Percentiles rank a stretch among this genome's conserved stretches.
phyloP scores from a whole-genome alignment of 1,140 invertebrate species.

The Leptonema lineaticorne region DNA sequence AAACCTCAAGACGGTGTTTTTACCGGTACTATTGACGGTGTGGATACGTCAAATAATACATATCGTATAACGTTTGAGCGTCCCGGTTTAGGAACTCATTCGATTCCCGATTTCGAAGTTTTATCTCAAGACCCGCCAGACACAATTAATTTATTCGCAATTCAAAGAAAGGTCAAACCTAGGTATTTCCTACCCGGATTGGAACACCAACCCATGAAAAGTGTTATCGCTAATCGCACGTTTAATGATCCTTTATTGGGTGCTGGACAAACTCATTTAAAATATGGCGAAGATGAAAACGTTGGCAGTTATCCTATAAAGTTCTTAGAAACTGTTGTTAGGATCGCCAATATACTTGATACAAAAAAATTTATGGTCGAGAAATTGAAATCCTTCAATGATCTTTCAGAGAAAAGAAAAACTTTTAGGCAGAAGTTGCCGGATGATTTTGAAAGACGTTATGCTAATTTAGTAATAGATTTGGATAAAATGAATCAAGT shows the following conservation, averaged over 20 bases:
- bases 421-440: conserved; percentile 76
- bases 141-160: conserved; percentile 84
- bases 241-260: conserved; percentile 59
- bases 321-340: conserved; percentile 83
- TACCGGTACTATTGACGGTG: conserved; percentile 93
- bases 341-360: conserved; percentile 81
- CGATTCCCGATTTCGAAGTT: conserved; percentile 96
- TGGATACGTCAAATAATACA: conserved; percentile 96
- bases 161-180: conserved; percentile 77
- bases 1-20: conserved; percentile 96
- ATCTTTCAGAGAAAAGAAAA: conserved; percentile 83
- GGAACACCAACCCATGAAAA: conserved; percentile 50
- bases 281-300: conserved; percentile 51
- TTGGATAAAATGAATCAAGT: conserved; percentile 90
- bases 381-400: conserved; percentile 84
- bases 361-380: conserved; percentile 82
- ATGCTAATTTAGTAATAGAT: conserved; percentile 86
- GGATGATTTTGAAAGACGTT: conserved; percentile 86
- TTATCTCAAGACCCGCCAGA: conserved; percentile 89
- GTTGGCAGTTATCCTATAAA: conserved; percentile 83
- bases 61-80: conserved; percentile 97
- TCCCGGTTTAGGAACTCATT: conserved; percentile 90
- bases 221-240: conserved; percentile 34
- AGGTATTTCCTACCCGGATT: conserved; percentile 62
- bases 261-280: conserved; percentile 47